phyloP scores from a whole-genome alignment of 2,888 invertebrate species.

The Clunio marinus region DNA sequence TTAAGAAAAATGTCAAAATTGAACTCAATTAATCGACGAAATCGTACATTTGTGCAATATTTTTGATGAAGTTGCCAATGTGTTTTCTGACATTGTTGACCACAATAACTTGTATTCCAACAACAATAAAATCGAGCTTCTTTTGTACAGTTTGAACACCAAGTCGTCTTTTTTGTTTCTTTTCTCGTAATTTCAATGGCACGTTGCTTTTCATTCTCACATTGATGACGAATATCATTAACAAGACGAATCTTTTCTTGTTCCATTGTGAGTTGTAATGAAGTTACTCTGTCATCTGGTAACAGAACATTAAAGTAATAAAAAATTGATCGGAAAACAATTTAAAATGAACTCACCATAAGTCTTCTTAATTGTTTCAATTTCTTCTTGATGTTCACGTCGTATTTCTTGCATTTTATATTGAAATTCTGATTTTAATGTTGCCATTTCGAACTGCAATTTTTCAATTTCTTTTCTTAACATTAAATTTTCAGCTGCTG shows the following conservation, averaged over 20 bases:
- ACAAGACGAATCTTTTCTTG: slow-evolving; percentile 64
- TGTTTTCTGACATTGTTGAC: slow-evolving; percentile 78
- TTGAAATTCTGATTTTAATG: neutral
- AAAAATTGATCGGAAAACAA: neutral
- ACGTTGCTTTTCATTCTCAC: slow-evolving; percentile 65
- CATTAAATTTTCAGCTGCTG: neutral
- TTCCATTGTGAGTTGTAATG: slow-evolving; percentile 54
- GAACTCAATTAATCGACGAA: too few species aligned
- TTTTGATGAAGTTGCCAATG: slow-evolving; percentile 72
- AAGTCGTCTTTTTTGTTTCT: slow-evolving; percentile 81
- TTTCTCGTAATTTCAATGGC: slow-evolving; percentile 57
- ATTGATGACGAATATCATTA: slow-evolving; percentile 61
- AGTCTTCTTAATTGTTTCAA: slow-evolving; percentile 69
- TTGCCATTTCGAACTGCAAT: neutral
- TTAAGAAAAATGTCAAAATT: neutral
- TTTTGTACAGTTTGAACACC: slow-evolving; percentile 84
- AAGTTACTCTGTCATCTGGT: neutral
- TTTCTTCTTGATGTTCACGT: slow-evolving; percentile 69
- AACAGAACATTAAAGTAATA: neutral
- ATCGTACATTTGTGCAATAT: slow-evolving; percentile 19
- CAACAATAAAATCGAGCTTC: slow-evolving; percentile 93
- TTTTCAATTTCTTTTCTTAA: slow-evolving; percentile 51
- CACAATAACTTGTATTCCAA: slow-evolving; percentile 94
- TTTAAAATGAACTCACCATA: slow-evolving; percentile 54
- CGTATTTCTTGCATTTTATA: slow-evolving; percentile 59